Conservation (phyloP, 1,140 invertebrate genomes). For the Watersipora subatra region DNA sequence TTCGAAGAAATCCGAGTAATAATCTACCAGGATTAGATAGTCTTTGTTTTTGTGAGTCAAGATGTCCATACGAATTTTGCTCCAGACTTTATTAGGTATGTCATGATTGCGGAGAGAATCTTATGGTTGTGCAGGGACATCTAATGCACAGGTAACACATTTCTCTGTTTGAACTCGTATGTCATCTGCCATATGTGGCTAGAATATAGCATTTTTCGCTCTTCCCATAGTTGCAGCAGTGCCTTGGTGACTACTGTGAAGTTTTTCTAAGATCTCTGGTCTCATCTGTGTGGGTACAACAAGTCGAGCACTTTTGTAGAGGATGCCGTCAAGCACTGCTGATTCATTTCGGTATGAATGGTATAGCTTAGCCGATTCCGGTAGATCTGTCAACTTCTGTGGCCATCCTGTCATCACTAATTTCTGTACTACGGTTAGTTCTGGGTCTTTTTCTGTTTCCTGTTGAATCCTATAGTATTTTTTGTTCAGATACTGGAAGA, state of each 20-base stretch:
- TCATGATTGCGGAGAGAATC: slow-evolving; percentile 6
- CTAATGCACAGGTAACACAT: slow-evolving; percentile 3
- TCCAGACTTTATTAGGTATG: slow-evolving; percentile 4
- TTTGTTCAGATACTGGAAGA: background rate
- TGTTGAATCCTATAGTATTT: slow-evolving; percentile 6
- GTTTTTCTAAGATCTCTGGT: slow-evolving; percentile 7
- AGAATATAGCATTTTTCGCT: slow-evolving; percentile 15
- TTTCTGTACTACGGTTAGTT: no score
- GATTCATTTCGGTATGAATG: slow-evolving; percentile 13
- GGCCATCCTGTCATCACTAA: slow-evolving; percentile 10
- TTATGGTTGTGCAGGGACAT: background rate
- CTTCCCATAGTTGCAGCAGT: slow-evolving; percentile 9
- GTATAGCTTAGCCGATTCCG: slow-evolving; percentile 5
- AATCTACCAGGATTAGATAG: slow-evolving; percentile 13
- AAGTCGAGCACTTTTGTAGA: slow-evolving; percentile 13
- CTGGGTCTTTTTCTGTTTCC: no score
- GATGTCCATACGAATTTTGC: slow-evolving; percentile 4
- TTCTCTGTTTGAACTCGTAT: slow-evolving; percentile 8
- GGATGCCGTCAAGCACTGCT: slow-evolving; percentile 16
- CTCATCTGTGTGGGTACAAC: slow-evolving; percentile 7
- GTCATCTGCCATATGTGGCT: slow-evolving; percentile 15
- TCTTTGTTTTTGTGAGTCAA: background rate
- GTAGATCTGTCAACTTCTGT: background rate
- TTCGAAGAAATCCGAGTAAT: slow-evolving; percentile 13
- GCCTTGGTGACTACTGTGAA: slow-evolving; percentile 13